Conservation (phyloP, 2,797 vertebrate species). For the Sebastiscus tertius region DNA sequence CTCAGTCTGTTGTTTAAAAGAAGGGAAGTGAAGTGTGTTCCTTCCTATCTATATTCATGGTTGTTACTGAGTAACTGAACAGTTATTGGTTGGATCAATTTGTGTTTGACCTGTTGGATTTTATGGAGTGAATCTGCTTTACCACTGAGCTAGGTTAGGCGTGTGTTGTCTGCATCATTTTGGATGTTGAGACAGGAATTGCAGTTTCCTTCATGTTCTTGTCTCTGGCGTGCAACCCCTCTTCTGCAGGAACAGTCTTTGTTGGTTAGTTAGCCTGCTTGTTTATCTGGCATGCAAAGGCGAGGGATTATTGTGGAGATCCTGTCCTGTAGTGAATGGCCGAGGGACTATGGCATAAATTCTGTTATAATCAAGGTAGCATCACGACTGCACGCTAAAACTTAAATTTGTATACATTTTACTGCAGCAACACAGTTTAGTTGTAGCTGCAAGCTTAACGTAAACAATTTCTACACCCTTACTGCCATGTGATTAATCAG, state of each 20-base stretch:
- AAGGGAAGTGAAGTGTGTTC: neutral
- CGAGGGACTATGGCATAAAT: neutral
- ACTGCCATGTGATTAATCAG: slow-evolving; percentile 72
- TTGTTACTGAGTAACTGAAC: no score
- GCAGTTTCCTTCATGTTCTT: neutral
- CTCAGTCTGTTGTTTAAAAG: neutral
- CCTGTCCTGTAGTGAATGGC: neutral
- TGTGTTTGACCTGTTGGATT: neutral
- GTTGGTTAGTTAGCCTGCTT: neutral
- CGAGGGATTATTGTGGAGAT: slow-evolving; percentile 2
- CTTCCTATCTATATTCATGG: neutral
- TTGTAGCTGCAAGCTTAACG: slow-evolving; percentile 1
- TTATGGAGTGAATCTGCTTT: neutral
- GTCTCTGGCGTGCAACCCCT: neutral
- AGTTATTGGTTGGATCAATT: neutral
- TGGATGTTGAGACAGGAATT: neutral
- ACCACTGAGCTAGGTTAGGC: neutral
- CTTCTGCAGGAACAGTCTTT: neutral
- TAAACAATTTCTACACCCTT: slow-evolving; percentile 29
- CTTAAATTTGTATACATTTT: neutral
- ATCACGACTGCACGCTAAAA: neutral
- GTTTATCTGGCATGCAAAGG: neutral
- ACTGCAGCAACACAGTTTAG: neutral
- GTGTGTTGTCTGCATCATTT: neutral
- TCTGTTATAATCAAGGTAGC: neutral